phyloP scores from a whole-genome alignment of 2,113 vertebrate genomes.

The Oceanodroma tethys region DNA sequence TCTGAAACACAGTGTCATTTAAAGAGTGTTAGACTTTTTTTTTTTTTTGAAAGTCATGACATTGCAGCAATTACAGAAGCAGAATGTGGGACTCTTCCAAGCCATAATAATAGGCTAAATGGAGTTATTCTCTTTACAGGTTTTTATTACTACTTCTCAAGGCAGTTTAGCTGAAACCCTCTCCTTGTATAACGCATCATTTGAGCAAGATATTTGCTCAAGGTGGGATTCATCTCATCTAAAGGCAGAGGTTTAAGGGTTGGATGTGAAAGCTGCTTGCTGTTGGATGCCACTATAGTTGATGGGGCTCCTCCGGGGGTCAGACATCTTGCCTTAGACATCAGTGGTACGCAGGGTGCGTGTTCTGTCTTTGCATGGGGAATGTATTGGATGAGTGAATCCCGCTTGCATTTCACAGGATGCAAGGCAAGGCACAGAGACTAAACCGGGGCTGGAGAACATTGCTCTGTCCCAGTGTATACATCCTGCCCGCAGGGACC shows the following conservation, averaged over 20 bases:
- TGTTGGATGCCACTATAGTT: not conserved
- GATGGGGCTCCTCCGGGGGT: accelerated
- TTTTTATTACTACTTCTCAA: not conserved
- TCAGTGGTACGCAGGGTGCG: accelerated
- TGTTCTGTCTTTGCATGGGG: not conserved
- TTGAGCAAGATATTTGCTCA: not conserved
- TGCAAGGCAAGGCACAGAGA: not conserved
- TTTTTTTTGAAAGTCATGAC: not conserved
- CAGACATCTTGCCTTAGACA: not conserved
- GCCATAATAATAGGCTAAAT: not conserved
- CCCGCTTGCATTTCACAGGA: not conserved
- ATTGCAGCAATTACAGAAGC: not conserved
- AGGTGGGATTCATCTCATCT: not conserved
- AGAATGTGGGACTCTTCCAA: not conserved
- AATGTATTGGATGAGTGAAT: not conserved
- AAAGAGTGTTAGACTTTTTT: not conserved
- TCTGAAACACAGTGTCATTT: not conserved
- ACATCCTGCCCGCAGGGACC: not conserved
- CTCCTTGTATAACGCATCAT: not conserved
- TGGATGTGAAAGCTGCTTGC: not conserved
- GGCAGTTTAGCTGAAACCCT: not conserved
- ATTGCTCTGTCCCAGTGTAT: not conserved
- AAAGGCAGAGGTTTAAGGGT: not conserved
- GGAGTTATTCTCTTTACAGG: not conserved
- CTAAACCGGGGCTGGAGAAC: not conserved